phyloP scores from a whole-genome alignment of 2,888 invertebrate genomes.

The Spilarctia lutea region DNA sequence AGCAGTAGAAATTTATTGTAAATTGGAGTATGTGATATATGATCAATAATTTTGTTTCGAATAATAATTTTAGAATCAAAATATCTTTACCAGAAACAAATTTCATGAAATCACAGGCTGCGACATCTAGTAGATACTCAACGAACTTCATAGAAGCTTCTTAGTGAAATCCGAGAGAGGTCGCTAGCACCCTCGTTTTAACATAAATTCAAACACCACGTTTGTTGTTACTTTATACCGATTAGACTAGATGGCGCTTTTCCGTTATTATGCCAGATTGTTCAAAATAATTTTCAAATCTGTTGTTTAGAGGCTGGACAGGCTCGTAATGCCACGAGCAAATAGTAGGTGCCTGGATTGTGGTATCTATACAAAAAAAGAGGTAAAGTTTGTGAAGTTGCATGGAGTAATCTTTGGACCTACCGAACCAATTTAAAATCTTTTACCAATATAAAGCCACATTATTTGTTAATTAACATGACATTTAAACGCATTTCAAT shows the following conservation, averaged over 20 bases:
- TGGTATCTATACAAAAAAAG: too few relatives aligned
- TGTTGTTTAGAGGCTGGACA: background rate
- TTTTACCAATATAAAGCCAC: too few relatives aligned
- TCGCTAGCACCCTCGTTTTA: background rate
- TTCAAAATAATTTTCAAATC: too few relatives aligned
- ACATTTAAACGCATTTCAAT: too few relatives aligned
- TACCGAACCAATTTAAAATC: too few relatives aligned
- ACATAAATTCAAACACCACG: background rate
- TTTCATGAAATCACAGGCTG: background rate
- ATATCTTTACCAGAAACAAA: conserved; percentile 18
- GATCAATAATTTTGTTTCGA: background rate
- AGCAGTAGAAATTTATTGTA: background rate
- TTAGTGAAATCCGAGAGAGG: background rate
- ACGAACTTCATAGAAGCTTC: background rate
- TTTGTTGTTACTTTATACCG: too few relatives aligned
- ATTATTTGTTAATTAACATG: too few relatives aligned
- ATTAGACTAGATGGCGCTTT: conserved; percentile 25
- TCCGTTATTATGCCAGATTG: too few relatives aligned
- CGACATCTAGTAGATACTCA: conserved; percentile 28
- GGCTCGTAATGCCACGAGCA: background rate
- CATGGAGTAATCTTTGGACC: too few relatives aligned
- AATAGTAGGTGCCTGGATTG: background rate
- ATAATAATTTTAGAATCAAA: background rate
- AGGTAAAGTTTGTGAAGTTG: too few relatives aligned
- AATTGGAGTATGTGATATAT: background rate